Evolutionary conservation across 2,888 invertebrate species (phyloP).

Genomic region (Alcis repandata): DNA sequence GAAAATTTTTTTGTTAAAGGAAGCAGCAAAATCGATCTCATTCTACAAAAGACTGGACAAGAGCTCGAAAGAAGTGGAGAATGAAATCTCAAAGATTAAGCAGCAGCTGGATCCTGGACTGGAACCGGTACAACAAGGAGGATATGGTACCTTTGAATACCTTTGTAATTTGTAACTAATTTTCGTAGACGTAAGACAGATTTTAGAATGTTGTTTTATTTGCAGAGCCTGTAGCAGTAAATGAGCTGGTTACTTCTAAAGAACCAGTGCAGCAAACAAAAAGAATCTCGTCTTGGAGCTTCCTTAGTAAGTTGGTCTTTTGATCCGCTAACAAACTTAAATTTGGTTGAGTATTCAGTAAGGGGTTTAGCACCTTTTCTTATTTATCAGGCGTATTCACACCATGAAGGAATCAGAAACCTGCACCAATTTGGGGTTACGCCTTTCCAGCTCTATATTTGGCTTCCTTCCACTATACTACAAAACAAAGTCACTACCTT

Average conservation of each 20-base stretch:
- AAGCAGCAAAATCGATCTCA: constrained; percentile 65
- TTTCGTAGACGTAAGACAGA: background rate
- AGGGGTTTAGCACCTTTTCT: too few species aligned
- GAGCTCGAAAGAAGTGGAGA: constrained; percentile 62
- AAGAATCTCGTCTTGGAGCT: constrained; percentile 58
- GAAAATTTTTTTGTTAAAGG: constrained; percentile 51
- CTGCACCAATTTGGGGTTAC: too few species aligned
- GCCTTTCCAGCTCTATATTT: too few species aligned
- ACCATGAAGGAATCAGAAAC: too few species aligned
- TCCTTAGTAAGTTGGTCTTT: constrained; percentile 58
- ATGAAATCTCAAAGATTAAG: constrained; percentile 64
- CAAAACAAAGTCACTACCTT: too few species aligned
- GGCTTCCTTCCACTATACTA: too few species aligned
- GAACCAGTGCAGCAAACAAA: constrained; percentile 36
- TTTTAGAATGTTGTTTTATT: constrained; percentile 5
- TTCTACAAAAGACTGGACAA: constrained; percentile 61
- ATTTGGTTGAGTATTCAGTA: too few species aligned
- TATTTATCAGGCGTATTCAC: too few species aligned
- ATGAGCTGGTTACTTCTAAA: constrained; percentile 50
- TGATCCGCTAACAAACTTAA: background rate
- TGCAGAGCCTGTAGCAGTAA: constrained; percentile 55
- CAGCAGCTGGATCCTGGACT: constrained; percentile 59
- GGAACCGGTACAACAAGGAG: constrained; percentile 53
- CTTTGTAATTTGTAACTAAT: background rate
- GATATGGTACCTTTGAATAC: constrained; percentile 50